phyloP scores from a whole-genome alignment of 2,888 invertebrate species.

The Calameuta pallipes region DNA sequence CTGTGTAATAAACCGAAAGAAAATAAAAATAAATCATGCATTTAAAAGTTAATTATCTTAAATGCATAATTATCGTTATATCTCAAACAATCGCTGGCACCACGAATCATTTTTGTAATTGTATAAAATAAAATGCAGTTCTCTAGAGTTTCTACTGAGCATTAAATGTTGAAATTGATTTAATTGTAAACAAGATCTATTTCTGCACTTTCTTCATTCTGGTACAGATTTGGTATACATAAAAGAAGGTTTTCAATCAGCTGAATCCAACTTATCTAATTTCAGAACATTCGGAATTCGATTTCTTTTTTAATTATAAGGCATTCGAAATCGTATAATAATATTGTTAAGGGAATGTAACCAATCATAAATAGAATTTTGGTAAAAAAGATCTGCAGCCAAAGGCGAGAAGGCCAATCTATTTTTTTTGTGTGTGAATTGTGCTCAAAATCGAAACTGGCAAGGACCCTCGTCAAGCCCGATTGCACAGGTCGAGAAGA shows the following conservation, averaged over 20 bases:
- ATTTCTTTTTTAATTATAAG: background rate
- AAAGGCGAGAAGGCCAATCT: background rate
- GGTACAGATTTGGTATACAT: background rate
- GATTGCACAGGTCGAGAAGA: slow-evolving; percentile 11
- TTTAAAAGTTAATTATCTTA: too few species aligned
- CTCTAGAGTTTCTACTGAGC: too few species aligned
- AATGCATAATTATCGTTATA: background rate
- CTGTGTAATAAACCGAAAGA: too few species aligned
- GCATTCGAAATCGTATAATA: too few species aligned
- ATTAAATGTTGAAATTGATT: too few species aligned
- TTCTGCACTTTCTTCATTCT: background rate
- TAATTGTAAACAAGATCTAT: background rate
- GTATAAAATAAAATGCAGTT: background rate
- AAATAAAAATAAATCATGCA: too few species aligned
- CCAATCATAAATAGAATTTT: slow-evolving; percentile 1
- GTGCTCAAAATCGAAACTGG: background rate
- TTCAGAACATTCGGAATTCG: background rate
- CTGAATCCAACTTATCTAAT: background rate
- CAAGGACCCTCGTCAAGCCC: slow-evolving; percentile 24
- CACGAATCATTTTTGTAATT: background rate
- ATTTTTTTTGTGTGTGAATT: background rate
- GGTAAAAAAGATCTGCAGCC: slow-evolving; percentile 4
- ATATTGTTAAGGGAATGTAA: too few species aligned
- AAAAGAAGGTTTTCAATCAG: too few species aligned
- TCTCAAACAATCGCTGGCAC: background rate